Base-by-base conservation (phyloP, 2,113 vertebrate species). In the Lampris incognitus region DNA sequence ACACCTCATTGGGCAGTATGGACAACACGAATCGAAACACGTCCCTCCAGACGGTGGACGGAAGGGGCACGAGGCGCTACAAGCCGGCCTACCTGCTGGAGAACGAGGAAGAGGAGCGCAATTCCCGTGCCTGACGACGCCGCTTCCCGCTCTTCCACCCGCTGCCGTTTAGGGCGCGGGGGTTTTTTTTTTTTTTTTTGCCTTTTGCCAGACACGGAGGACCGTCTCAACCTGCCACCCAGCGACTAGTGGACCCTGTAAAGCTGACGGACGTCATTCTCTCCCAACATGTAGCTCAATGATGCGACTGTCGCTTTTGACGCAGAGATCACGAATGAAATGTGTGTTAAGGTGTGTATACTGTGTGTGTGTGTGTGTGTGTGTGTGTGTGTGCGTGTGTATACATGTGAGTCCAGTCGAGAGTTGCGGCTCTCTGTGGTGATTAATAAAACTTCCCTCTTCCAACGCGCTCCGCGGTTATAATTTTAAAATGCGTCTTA, bases 1-100 rank as follows among this genome's bases (percentile, higher is more conserved):
- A 99, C 94, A 99, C 98, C 0, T 99, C 98, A 0, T 92, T 99
- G 68, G 97, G 98, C 10, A 98, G 96, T 79, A 95, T 84, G 91
- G 93, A 95, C 87, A 97, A 99, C 94, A 98, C 97, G 0, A 84
- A 57, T 55, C 94, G 89, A 82, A 99, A 99, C 85, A 79, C 91
- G 0, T 93, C 96, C 0, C 94, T 99, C 44, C 91, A 93, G 83
- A 91, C 71, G 63, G 88, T 94, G 0, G 92, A 97, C 0, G 70
- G 69, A 0, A 90, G 74, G 36, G 97, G 97, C 0, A 88, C 82
- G 51, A 93, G 91, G 2, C 81, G 92, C 40, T 99, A 97, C 89
- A 92, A 84, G 1, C 95, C 97, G 0, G 98, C 97, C 58, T 94
- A 98, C 67, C 89, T 94, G 11, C 94, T 99, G 51, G 95, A 97